phyloP scores from a whole-genome alignment of 2,797 vertebrate genomes.

The Muscicapa striata region DNA sequence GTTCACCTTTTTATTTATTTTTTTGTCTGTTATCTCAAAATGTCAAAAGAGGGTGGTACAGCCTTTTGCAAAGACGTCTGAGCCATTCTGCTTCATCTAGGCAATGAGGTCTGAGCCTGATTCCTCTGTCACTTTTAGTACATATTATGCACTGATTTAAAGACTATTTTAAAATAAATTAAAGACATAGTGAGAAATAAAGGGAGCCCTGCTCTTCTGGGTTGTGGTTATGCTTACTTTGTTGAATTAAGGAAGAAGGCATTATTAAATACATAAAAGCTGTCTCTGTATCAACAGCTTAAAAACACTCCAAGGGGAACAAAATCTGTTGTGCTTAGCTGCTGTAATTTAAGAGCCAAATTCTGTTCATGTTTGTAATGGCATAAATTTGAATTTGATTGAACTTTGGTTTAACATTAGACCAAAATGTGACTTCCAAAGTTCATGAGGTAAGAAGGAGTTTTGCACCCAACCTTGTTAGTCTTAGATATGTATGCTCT shows the following conservation, averaged over 20 bases:
- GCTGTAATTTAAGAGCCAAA: slow-evolving; percentile 16
- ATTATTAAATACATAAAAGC: slow-evolving; percentile 51
- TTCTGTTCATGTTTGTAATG: not conserved
- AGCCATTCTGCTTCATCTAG: not conserved
- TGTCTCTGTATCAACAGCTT: slow-evolving; percentile 38
- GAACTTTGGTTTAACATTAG: slow-evolving; percentile 27
- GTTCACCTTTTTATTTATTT: not conserved
- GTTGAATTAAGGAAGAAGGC: not conserved
- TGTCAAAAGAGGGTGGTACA: not conserved
- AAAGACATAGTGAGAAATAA: not conserved
- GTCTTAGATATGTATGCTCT: not conserved
- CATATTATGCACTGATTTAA: not conserved
- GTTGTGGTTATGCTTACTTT: not conserved
- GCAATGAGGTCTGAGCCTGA: not conserved
- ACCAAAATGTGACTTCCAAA: slow-evolving; percentile 23
- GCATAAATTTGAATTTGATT: slow-evolving; percentile 60
- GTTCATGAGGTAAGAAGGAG: not conserved
- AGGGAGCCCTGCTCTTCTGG: not conserved
- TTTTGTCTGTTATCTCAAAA: not conserved
- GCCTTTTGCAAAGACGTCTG: not conserved
- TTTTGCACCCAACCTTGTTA: not conserved
- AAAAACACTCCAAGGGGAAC: slow-evolving; percentile 47
- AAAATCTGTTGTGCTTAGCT: slow-evolving; percentile 46
- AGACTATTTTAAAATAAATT: slow-evolving; percentile 13
- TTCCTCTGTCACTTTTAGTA: slow-evolving; percentile 4